Evolutionary conservation across 1,140 invertebrate genomes (phyloP).

Genomic region (Drosophila pachea): DNA sequence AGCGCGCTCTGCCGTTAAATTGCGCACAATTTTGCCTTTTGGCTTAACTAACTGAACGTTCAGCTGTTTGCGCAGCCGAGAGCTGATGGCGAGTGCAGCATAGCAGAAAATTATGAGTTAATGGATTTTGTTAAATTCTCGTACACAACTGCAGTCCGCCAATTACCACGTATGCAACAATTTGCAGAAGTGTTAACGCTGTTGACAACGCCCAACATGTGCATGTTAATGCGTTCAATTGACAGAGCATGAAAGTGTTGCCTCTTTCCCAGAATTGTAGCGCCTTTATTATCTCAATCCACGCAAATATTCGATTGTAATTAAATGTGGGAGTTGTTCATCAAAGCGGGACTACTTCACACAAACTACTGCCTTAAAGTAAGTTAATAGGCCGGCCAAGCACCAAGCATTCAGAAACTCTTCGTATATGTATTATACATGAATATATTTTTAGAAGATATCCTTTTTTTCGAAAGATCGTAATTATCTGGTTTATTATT

Average conservation of each 20-base stretch:
- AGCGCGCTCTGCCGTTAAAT: conserved; percentile 75
- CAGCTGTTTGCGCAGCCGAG: conserved; percentile 41
- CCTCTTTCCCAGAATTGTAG: conserved; percentile 29
- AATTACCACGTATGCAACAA: conserved; percentile 45
- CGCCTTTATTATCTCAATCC: conserved; percentile 12
- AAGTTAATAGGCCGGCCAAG: neutral
- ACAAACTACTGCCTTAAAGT: neutral
- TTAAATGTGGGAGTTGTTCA: conserved; percentile 69
- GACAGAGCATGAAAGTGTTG: conserved; percentile 72
- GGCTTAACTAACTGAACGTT: conserved; percentile 72
- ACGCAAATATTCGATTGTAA: conserved; percentile 38
- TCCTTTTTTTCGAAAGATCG: too few relatives aligned
- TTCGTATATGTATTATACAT: too few relatives aligned
- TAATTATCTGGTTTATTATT: too few relatives aligned
- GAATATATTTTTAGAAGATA: too few relatives aligned
- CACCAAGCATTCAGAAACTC: too few relatives aligned
- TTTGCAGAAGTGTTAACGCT: conserved; percentile 55
- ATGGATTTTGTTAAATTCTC: conserved; percentile 69
- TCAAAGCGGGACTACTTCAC: conserved; percentile 37
- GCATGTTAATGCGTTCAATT: conserved; percentile 37
- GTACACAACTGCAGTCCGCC: conserved; percentile 16
- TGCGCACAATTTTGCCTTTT: conserved; percentile 73
- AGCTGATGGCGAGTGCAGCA: conserved; percentile 56
- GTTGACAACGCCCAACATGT: conserved; percentile 53
- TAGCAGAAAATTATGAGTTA: conserved; percentile 77